Conservation (phyloP, 1,140 invertebrate genomes). For the Cryptotermes secundus region DNA sequence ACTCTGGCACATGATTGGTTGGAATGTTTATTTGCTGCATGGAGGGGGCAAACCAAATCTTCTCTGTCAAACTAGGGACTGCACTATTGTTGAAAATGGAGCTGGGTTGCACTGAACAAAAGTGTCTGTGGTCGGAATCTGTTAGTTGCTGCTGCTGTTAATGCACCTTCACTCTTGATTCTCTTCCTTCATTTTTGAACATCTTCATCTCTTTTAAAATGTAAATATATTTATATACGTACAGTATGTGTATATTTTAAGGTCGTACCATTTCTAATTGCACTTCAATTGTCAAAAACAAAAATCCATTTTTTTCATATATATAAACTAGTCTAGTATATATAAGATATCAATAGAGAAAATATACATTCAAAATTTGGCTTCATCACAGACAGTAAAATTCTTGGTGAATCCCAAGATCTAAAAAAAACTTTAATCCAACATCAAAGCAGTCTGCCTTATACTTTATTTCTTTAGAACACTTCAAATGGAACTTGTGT, state of each 20-base stretch:
- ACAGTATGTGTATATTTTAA: conserved; percentile 35
- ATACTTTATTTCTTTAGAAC: conserved; percentile 20
- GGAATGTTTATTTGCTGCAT: conserved; percentile 28
- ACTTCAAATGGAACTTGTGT: conserved; percentile 10
- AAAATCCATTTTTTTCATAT: conserved; percentile 32
- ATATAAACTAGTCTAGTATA: conserved; percentile 36
- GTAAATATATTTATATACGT: conserved; percentile 35
- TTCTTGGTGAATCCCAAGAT: conserved; percentile 39
- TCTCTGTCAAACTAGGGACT: not conserved
- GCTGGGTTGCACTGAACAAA: conserved; percentile 4
- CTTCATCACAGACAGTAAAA: conserved; percentile 42
- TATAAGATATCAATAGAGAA: conserved; percentile 39
- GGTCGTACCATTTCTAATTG: conserved; percentile 36
- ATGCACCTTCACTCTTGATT: conserved; percentile 28
- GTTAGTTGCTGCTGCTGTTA: conserved; percentile 23
- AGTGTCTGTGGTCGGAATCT: conserved; percentile 28
- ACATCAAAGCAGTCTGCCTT: conserved; percentile 36
- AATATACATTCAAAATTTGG: conserved; percentile 43
- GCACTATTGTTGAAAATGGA: not conserved
- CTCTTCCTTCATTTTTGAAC: conserved; percentile 23
- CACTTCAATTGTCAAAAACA: conserved; percentile 35
- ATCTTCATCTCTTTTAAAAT: conserved; percentile 30
- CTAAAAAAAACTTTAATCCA: conserved; percentile 27
- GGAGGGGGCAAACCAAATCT: conserved; percentile 18
- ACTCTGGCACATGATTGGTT: conserved; percentile 31